Conservation (phyloP, 2,797 vertebrate species). For the Crocodylus rhombifer region DNA sequence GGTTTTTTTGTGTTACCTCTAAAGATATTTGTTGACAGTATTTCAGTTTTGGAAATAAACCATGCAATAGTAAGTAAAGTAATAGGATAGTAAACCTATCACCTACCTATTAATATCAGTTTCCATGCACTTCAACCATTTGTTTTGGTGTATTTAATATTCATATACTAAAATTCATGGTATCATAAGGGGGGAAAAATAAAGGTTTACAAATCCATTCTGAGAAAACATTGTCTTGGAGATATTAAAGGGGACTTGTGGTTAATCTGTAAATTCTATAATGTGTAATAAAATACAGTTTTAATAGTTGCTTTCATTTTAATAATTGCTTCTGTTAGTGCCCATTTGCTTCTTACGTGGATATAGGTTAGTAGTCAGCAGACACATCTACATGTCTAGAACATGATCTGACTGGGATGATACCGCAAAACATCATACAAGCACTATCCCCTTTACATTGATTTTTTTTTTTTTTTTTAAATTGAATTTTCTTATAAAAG, state of each 20-base stretch:
- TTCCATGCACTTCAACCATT: not conserved
- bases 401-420: not conserved
- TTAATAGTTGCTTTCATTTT: rapidly evolving
- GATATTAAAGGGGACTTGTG: not conserved
- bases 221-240: rapidly evolving
- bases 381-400: not conserved
- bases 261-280: not conserved
- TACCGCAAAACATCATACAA: not conserved
- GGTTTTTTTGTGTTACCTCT: not conserved
- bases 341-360: not conserved
- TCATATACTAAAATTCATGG: not conserved
- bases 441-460: not conserved
- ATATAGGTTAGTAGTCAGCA: not conserved
- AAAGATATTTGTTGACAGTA: not conserved
- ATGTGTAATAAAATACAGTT: not conserved
- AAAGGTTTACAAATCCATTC: no score
- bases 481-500: slow-evolving; percentile 17
- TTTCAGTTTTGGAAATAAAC: not conserved
- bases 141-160: not conserved
- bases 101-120: not conserved
- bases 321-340: not conserved
- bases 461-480: not conserved
- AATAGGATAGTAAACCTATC: not conserved
- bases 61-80: not conserved
- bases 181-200: no score